phyloP scores from a whole-genome alignment of 2,113 vertebrate species.

The Geococcyx californianus region DNA sequence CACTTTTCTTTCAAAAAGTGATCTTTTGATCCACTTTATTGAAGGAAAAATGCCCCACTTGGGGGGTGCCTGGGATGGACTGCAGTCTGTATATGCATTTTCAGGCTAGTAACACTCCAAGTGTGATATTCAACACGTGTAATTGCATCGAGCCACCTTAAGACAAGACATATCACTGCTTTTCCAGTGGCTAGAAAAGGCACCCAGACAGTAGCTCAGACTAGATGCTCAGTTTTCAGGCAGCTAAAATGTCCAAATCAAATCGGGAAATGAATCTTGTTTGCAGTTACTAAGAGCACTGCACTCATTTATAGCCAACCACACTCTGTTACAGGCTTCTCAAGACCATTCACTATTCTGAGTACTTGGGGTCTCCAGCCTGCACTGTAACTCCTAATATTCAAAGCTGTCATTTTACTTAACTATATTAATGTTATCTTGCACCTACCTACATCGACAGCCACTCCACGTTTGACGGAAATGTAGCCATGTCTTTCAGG shows the following conservation, averaged over 20 bases:
- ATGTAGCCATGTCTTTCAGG: background rate
- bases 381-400: background rate
- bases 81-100: background rate
- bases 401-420: background rate
- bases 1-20: background rate
- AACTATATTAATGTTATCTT: background rate
- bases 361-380: background rate
- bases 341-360: background rate
- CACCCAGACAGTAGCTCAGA: background rate
- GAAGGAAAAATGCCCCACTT: background rate
- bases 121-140: background rate
- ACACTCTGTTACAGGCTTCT: accelerated
- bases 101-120: background rate
- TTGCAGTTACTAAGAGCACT: background rate
- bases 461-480: background rate
- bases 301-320: background rate
- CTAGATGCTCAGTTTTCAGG: background rate
- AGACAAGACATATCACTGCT: background rate
- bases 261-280: background rate
- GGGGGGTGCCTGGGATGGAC: background rate
- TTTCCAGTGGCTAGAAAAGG: background rate
- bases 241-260: background rate
- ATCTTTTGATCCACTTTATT: background rate
- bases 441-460: background rate
- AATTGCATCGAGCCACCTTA: background rate